Base-by-base conservation (phyloP, 2,797 vertebrate genomes). In the Scomberomorus guttatus region DNA sequence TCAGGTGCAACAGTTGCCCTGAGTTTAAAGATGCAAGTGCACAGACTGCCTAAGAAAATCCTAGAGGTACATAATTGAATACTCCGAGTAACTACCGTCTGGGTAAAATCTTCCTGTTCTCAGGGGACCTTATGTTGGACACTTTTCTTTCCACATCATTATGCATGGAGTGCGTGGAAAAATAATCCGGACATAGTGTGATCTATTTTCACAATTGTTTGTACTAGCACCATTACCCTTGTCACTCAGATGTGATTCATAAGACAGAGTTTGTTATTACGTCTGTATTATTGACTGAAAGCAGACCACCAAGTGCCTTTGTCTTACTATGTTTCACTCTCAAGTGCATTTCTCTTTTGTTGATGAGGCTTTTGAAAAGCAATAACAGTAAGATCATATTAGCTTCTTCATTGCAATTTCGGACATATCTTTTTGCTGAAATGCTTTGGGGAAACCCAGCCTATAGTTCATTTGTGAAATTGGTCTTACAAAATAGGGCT, bases 341-440 rank as follows among this genome's bases (percentile, higher is more conserved):
- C 79, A 81, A 85, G 89, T 81, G 76, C 74, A 90, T 93, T 86
- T 88, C 80, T 92, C 87, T 92, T 90, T 91, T 77, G 79, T 91
- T 93, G 89, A 91, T 88, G 78, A 91, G 88, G 81, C 84, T 81
- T 89, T 90, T 37, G 83, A 88, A 92, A 89, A 90, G 87, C 89
- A 93, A 94, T 94, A 93, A 92, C 84, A 72, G 79, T 88, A 85
- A 84, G 80, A 87, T 91, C 75, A 82, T 85, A 90, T 91, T 93
- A 87, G 81, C 72, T 83, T 78, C 77, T 90, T 87, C 62, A 73
- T 77, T 80, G 81, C 86, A 79, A 80, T 91, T 92, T 90, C 85
- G 71, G 74, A 84, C 75, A 69, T 76, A 85, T 90, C 57, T 91
- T 87, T 91, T 87, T 87, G 84, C 75, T 68, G 73, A 79, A 91